Evolutionary conservation across 64 coral and sea anemone species (phyloP), one percentile per base, ranked within the genome.

Genomic region (Orbicella faveolata): DNA sequence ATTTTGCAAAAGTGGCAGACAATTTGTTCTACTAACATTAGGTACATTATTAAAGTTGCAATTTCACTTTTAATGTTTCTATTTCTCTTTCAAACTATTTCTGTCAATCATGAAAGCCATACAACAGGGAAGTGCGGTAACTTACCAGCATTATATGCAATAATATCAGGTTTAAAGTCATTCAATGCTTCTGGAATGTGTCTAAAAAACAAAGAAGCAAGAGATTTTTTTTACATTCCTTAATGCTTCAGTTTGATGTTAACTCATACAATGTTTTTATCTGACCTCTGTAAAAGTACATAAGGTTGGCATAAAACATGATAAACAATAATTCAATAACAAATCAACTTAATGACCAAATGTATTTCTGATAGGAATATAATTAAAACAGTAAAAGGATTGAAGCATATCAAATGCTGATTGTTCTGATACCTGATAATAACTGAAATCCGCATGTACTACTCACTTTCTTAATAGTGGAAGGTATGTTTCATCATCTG

Each of bases 111-210:
- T 2, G 44, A 59, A 59, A 59, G 12, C 55, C 55, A 59, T 59
- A 15, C 11, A 59, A 9, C 36, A 41, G 34, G 34, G 75, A 35
- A 59, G 19, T 7, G 18, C 23, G 4, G 12, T 6, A 84, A 75
- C 72, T 57, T 65, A 92, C 94, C 94, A 79, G 97, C 97, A 93
- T 99, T 99, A 51, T 95, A 99, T 57, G 93, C 79, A 77, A 99
- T 90, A 57, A 95, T 93, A 90, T 99, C 97, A 55, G 97, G 97
- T 36, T 89, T 88, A 81, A 99, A 99, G 44, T 95, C 84, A 80
- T 95, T 88, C 21, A 99, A 79, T 15, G 91, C 97, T 55, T 95
- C 91, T 44, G 94, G 91, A 34, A 99, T 86, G 54, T 95, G 94
- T 20, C 97, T 99, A 39, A 30, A 39, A 30, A 93, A 80, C 23